A percentile compares a stretch with the other conserved stretches of the same genome.
These are phyloP conservation scores for Tokudaia tokunoshimensis DNA, from an alignment of 2,797 vertebrate species.

Conservation along the genomic window DNA sequence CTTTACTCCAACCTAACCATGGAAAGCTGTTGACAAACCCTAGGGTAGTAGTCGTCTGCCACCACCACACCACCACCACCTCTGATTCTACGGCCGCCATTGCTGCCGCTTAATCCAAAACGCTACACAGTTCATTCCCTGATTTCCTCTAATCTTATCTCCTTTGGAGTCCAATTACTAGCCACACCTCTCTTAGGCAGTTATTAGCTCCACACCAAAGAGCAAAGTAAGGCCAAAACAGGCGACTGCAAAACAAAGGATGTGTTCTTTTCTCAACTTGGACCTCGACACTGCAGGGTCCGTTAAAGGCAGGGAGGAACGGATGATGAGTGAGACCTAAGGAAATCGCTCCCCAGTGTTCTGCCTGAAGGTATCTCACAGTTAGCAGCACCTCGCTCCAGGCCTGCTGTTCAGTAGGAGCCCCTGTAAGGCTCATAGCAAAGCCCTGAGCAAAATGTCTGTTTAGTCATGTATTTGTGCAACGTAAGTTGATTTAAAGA, in stretches of 20 bases:
- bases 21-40: neutral
- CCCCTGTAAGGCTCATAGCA: neutral
- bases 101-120: neutral
- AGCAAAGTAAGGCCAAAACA: conserved; percentile 2
- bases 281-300: neutral
- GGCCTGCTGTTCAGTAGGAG: neutral
- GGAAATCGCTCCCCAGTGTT: neutral
- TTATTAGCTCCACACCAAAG: neutral
- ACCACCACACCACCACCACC: neutral
- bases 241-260: neutral
- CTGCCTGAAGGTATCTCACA: neutral
- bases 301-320: neutral
- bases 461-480: neutral
- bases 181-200: neutral
- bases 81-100: neutral
- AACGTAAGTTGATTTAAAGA: neutral
- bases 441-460: neutral
- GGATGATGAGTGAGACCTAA: neutral
- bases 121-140: neutral
- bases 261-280: neutral
- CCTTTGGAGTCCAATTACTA: conserved; percentile 4
- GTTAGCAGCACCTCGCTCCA: neutral
- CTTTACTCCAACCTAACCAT: neutral
- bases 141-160: conserved; percentile 41
- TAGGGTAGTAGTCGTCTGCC: neutral